Evolutionary conservation across 1,140 invertebrate species (phyloP).

Genomic region (Drosophila ananassae): DNA sequence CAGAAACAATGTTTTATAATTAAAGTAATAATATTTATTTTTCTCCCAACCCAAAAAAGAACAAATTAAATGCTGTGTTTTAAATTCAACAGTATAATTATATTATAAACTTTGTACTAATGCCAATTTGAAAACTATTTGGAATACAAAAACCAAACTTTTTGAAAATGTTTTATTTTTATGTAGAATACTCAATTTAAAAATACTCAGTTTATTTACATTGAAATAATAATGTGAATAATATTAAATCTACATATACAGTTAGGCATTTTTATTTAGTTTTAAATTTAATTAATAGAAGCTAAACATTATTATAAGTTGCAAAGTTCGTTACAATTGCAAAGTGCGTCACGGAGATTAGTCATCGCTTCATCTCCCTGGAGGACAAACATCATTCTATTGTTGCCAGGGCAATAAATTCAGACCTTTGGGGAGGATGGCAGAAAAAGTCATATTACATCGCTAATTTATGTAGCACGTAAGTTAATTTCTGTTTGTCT

Average conservation of each 20-base stretch:
- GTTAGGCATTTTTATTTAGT: neutral
- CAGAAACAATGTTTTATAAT: neutral
- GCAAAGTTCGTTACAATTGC: slow-evolving; percentile 7
- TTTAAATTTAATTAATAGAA: neutral
- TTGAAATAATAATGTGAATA: too few relatives aligned
- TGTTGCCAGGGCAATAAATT: slow-evolving; percentile 43
- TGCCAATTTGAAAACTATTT: too few relatives aligned
- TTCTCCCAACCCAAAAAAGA: neutral
- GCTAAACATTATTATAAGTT: neutral
- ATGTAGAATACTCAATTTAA: too few relatives aligned
- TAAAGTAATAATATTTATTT: neutral
- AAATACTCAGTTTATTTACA: too few relatives aligned
- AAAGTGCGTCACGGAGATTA: slow-evolving; percentile 28
- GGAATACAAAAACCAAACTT: too few relatives aligned
- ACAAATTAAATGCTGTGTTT: neutral
- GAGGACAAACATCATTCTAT: slow-evolving; percentile 24
- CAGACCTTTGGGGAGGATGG: neutral
- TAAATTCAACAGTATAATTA: neutral
- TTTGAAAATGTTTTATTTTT: too few relatives aligned
- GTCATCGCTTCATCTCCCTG: slow-evolving; percentile 33
- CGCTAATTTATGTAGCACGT: slow-evolving; percentile 79
- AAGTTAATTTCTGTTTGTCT: slow-evolving; percentile 78
- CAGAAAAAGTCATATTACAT: slow-evolving; percentile 65
- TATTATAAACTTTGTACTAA: too few relatives aligned
- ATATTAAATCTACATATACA: too few relatives aligned